Percentiles rank a stretch among this genome's conserved stretches.
These are phyloP conservation scores for Cryptus armator DNA, from an alignment of 2,888 invertebrate species.

Conservation along the genomic window DNA sequence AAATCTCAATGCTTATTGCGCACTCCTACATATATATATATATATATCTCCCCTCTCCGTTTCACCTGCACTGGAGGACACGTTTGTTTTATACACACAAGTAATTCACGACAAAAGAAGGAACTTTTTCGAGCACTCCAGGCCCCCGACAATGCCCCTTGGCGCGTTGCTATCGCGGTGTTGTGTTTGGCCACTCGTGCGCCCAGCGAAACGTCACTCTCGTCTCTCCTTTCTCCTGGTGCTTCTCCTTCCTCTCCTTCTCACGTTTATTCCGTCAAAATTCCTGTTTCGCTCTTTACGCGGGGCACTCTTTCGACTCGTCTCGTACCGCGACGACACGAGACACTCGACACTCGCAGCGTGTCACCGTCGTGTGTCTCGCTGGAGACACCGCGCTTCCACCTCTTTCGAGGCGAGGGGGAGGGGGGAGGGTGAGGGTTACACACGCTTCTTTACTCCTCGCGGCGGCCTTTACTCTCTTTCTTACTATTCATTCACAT, in stretches of 20 bases:
- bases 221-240: not conserved
- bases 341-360: slow-evolving; percentile 46
- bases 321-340: slow-evolving; percentile 40
- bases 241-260: slow-evolving; percentile 35
- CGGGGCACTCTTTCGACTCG: slow-evolving; percentile 31
- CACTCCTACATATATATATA: too few relatives aligned
- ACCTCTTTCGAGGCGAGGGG: slow-evolving; percentile 11
- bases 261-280: slow-evolving; percentile 7
- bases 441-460: slow-evolving; percentile 17
- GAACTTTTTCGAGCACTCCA: slow-evolving; percentile 13
- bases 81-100: slow-evolving; percentile 8
- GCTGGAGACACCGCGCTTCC: slow-evolving; percentile 50
- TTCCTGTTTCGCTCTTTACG: not conserved
- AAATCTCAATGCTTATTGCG: not conserved
- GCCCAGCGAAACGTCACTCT: slow-evolving; percentile 45
- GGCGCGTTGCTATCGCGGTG: slow-evolving; percentile 6
- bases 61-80: slow-evolving; percentile 20
- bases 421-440: too few relatives aligned
- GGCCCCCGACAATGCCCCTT: not conserved
- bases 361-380: slow-evolving; percentile 59
- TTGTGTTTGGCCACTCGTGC: slow-evolving; percentile 32
- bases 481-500: slow-evolving; percentile 59
- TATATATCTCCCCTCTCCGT: not conserved
- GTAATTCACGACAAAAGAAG: not conserved
- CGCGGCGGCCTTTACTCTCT: slow-evolving; percentile 26